Conservation (phyloP, 2,797 vertebrate genomes). For the Notolepis coatsorum region DNA sequence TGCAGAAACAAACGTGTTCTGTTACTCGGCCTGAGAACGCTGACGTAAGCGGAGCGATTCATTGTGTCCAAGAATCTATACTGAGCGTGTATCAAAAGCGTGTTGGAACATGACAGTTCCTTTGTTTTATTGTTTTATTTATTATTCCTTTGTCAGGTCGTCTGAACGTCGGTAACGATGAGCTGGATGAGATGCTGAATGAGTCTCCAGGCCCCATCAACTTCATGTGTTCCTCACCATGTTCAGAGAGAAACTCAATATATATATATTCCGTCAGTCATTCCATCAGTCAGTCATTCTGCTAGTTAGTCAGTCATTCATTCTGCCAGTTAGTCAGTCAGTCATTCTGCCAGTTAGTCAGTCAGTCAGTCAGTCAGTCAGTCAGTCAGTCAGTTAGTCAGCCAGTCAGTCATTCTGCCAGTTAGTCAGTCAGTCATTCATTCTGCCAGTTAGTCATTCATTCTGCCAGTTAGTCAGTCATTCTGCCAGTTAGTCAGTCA, state of each 20-base stretch:
- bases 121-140: too few relatives aligned
- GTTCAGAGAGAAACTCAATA: slow-evolving; percentile 89
- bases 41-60: too few relatives aligned
- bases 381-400: neutral
- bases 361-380: neutral
- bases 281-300: slow-evolving; percentile 75
- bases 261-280: too few relatives aligned
- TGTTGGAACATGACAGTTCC: too few relatives aligned
- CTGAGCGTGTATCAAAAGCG: too few relatives aligned
- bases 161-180: slow-evolving; percentile 84
- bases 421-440: slow-evolving; percentile 66
- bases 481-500: slow-evolving; percentile 67
- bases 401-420: neutral
- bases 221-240: slow-evolving; percentile 86
- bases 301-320: neutral
- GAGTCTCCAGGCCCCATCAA: slow-evolving; percentile 85
- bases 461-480: neutral
- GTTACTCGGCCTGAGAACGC: too few relatives aligned
- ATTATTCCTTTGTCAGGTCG: slow-evolving; percentile 75
- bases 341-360: slow-evolving; percentile 71
- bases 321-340: neutral
- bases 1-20: too few relatives aligned
- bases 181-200: slow-evolving; percentile 85
- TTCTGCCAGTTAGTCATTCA: neutral
- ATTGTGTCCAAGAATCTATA: too few relatives aligned